Base-by-base conservation (phyloP, 2,888 invertebrate genomes). In the Trachelus iudaicus region DNA sequence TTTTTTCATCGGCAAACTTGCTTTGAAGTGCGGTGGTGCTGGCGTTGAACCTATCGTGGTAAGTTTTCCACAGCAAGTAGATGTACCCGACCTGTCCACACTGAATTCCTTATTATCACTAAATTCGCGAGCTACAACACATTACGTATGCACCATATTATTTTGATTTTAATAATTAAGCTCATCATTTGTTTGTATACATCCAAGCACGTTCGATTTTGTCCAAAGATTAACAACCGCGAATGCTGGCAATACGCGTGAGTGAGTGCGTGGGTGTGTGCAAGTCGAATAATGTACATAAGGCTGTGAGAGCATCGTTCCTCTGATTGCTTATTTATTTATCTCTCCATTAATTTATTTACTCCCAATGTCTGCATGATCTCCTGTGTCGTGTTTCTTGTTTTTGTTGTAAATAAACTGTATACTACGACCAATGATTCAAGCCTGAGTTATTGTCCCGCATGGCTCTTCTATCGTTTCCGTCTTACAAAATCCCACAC, bases 41-140 rank as follows among this genome's bases (percentile, higher is more conserved):
- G 93, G 96, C 94, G 96, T 97, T 94, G 97, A 97, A 94, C 98
- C 97, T 92, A 97, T 98, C 93, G 97, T 98, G 96, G 98, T 98
- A 96, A 97, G 97, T 97, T 94, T 91, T 90, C 88, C 83, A 82
- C 79, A 81, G 82, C 83, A 23, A n/a, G 33, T 77, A 37, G 33
- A 73, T 33, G 79, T 79, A 71, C 74, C 75, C 71, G 40, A 78
- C 35, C 31, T 78, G 78, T 71, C 71, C 71, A 71, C 71, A 31
- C 23, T 34, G 56, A 56, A 56, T 56, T 56, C 56, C 56, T 56
- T 56, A 56, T 23, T 56, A 56, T 23, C 23, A 56, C 2, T 56
- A 56, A 23, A 56, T 23, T 56, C 23, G 23, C 56, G 23, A 56
- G 23, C 9, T 23, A 23, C 40, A 40, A 4, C 23, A 56, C 15